These are phyloP conservation scores for Amazona guildingii DNA, from an alignment of 2,113 vertebrate species.

Conservation along the genomic window DNA sequence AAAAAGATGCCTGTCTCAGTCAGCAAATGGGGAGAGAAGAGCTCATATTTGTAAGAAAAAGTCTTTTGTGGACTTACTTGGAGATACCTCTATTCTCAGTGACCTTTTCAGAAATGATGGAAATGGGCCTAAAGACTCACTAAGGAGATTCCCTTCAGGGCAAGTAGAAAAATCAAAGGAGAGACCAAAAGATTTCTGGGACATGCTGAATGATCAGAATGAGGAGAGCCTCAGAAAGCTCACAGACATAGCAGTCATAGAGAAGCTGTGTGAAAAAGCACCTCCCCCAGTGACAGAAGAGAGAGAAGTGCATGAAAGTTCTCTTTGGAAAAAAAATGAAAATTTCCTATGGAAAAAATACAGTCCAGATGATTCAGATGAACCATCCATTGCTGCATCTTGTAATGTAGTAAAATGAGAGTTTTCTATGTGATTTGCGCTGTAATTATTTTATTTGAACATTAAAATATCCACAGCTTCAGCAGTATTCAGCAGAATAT, in stretches of 20 bases:
- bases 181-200: constrained; percentile 91
- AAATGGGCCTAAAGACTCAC: constrained; percentile 13
- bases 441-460: background rate
- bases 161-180: constrained; percentile 69
- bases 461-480: background rate
- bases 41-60: constrained; percentile 24
- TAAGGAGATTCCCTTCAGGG: constrained; percentile 14
- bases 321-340: constrained; percentile 92
- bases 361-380: constrained; percentile 5
- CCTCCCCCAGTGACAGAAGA: constrained; percentile 42
- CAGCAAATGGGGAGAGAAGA: constrained; percentile 34
- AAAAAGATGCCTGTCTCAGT: constrained; percentile 27
- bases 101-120: constrained; percentile 82
- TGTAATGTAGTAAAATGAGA: background rate
- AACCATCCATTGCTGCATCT: background rate
- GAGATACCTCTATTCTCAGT: constrained; percentile 91
- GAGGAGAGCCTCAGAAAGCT: constrained; percentile 87
- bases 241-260: constrained; percentile 83
- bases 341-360: constrained; percentile 91
- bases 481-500: background rate
- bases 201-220: constrained; percentile 89
- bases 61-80: constrained; percentile 81
- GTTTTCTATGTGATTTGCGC: background rate
- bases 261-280: constrained; percentile 81
- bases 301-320: constrained; percentile 47